These are phyloP conservation scores for Dromococcyx pavoninus DNA, from an alignment of 2,797 vertebrate species.

Conservation along the genomic window DNA sequence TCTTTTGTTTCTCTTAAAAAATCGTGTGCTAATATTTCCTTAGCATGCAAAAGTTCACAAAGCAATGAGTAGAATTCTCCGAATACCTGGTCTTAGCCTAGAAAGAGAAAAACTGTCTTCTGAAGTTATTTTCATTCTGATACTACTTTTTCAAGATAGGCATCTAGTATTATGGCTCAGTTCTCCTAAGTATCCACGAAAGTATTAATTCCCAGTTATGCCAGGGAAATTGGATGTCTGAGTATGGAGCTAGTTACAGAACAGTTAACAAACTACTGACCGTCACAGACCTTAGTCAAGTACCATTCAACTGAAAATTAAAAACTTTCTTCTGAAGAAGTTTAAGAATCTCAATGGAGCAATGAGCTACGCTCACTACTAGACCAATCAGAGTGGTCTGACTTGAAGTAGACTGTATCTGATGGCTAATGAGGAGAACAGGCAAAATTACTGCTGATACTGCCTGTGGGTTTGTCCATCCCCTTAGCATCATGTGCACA, in stretches of 20 bases:
- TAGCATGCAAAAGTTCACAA: background rate
- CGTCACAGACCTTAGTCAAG: background rate
- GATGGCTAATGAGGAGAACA: background rate
- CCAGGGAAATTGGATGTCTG: background rate
- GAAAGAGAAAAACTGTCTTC: background rate
- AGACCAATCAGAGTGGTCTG: background rate
- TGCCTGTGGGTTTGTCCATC: background rate
- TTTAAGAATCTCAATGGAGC: background rate
- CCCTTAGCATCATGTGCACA: rapidly evolving
- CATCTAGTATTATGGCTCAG: background rate
- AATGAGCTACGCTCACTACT: background rate
- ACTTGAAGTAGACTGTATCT: background rate
- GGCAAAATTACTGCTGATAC: background rate
- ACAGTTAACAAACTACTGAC: background rate
- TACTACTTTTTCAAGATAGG: background rate
- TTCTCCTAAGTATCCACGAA: background rate
- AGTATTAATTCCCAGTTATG: background rate
- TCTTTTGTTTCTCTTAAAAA: background rate
- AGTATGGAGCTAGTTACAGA: background rate
- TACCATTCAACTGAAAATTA: background rate
- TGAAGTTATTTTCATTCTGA: background rate
- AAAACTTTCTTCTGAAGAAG: background rate
- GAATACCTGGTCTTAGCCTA: background rate
- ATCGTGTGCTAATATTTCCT: background rate
- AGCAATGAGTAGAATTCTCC: background rate